Percentiles rank a stretch among this genome's conserved stretches.
Conservation (phyloP, 2,797 vertebrate species). For the Lindbergichthys nudifrons region DNA sequence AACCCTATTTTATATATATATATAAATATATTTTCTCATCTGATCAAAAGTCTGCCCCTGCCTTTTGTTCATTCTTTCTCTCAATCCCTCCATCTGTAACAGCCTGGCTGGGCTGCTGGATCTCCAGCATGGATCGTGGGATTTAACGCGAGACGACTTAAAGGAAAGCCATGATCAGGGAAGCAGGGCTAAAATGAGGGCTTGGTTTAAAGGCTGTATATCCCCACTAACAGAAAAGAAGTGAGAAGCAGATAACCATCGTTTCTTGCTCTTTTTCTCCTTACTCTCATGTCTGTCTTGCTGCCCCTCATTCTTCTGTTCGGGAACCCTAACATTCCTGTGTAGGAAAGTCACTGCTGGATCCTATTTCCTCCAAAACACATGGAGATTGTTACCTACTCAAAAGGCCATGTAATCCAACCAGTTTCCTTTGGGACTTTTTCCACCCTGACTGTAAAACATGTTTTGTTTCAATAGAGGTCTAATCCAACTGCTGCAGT, state of each 20-base stretch:
- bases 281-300: conserved; percentile 30
- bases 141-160: conserved; percentile 61
- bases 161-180: conserved; percentile 48
- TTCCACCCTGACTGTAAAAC: conserved; percentile 32
- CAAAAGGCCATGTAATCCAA: conserved; percentile 71
- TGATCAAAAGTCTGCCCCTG: neutral
- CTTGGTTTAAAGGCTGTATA: conserved; percentile 44
- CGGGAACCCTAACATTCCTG: conserved; percentile 74
- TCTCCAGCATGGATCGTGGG: conserved; percentile 49
- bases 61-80: conserved; percentile 16
- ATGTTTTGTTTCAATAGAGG: conserved; percentile 44
- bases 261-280: conserved; percentile 3
- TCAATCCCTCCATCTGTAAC: conserved; percentile 39
- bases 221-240: conserved; percentile 47
- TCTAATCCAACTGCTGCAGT: conserved; percentile 27
- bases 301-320: conserved; percentile 49
- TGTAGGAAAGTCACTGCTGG: conserved; percentile 72
- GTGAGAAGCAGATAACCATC: conserved; percentile 33
- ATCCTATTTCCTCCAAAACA: conserved; percentile 73
- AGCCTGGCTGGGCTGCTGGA: conserved; percentile 39
- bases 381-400: conserved; percentile 78
- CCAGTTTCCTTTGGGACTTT: conserved; percentile 54
- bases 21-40: too few relatives aligned
- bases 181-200: conserved; percentile 34
- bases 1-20: conserved; percentile 29